A percentile compares a stretch with the other conserved stretches of the same genome.
Evolutionary conservation across 2,888 invertebrate species (phyloP).

Genomic region (Byasa hedistus): DNA sequence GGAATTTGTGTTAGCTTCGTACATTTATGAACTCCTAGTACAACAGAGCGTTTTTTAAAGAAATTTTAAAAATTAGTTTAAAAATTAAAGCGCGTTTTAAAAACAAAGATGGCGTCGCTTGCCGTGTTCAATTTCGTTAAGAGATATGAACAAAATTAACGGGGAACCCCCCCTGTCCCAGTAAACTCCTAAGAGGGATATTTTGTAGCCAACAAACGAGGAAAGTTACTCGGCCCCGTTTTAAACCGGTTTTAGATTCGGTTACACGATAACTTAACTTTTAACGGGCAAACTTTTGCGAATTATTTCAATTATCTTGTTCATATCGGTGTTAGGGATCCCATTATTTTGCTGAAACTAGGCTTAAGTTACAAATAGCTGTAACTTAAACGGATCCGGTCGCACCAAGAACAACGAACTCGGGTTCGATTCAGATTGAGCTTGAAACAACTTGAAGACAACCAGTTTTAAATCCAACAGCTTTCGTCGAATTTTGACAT

Average conservation of each 20-base stretch:
- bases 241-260: slow-evolving; percentile 1
- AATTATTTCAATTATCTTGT: slow-evolving; percentile 6
- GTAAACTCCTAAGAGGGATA: neutral
- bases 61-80: neutral
- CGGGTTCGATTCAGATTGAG: no score
- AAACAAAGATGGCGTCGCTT: neutral
- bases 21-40: neutral
- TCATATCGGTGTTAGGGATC: neutral
- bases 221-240: slow-evolving; percentile 3
- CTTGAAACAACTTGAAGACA: no score
- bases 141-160: neutral
- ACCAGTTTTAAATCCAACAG: no score
- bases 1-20: neutral
- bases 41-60: neutral
- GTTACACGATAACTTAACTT: slow-evolving; percentile 15
- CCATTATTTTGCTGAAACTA: neutral
- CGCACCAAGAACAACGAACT: no score
- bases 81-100: neutral
- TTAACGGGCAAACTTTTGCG: slow-evolving; percentile 9
- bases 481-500: no score
- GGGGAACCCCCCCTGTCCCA: neutral
- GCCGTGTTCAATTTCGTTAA: neutral
- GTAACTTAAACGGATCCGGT: no score
- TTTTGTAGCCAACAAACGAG: neutral
- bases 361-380: neutral